Evolutionary conservation across 2,113 vertebrate species (phyloP).

Genomic region (Oryzias curvinotus): DNA sequence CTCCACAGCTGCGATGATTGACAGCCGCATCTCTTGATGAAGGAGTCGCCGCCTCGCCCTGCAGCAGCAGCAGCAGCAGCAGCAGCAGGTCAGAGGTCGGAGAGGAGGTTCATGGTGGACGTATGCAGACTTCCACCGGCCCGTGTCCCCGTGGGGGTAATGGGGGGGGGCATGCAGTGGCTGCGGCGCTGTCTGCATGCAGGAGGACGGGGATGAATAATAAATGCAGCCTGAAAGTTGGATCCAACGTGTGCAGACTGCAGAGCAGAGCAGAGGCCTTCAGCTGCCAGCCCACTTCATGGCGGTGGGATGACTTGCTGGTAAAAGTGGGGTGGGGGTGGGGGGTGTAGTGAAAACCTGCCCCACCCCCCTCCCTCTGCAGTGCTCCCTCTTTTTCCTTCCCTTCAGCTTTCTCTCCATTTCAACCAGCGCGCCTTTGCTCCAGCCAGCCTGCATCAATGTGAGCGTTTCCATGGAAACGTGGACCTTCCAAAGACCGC

Average conservation of each 20-base stretch:
- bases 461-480: constrained; percentile 69
- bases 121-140: not conserved
- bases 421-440: constrained; percentile 58
- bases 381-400: constrained; percentile 30
- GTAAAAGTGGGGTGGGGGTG: not conserved
- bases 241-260: constrained; percentile 80
- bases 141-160: constrained; percentile 6
- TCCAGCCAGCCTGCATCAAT: constrained; percentile 70
- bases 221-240: constrained; percentile 81
- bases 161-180: constrained; percentile 8
- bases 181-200: constrained; percentile 42
- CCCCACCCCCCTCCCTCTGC: constrained; percentile 43
- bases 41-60: too few relatives aligned
- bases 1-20: too few relatives aligned
- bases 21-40: too few relatives aligned
- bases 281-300: constrained; percentile 43
- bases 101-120: too few relatives aligned
- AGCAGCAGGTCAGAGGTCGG: too few relatives aligned
- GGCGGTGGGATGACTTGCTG: constrained; percentile 61
- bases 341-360: constrained; percentile 59
- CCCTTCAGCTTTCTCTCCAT: constrained; percentile 39
- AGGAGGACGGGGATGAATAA: constrained; percentile 71
- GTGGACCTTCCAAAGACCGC: constrained; percentile 54
- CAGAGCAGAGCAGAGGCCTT: constrained; percentile 66
- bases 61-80: too few relatives aligned